A percentile compares a stretch with the other conserved stretches of the same genome.
Conservation (phyloP, 2,113 vertebrate genomes). For the Maccullochella peelii region DNA sequence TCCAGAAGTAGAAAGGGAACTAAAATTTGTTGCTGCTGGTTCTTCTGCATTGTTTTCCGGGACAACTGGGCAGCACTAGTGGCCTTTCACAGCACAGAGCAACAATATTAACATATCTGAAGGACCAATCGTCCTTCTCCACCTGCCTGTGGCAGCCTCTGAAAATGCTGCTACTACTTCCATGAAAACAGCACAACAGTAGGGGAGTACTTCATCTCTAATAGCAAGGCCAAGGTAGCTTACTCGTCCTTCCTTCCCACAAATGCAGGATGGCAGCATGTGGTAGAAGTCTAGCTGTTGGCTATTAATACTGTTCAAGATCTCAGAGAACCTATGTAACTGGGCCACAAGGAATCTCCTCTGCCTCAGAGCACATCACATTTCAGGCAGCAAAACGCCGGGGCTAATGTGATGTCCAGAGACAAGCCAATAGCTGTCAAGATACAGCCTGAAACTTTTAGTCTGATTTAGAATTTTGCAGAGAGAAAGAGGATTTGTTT, state of each 20-base stretch:
- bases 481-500: not conserved
- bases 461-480: not conserved
- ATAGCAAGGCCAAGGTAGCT: not conserved
- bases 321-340: slow-evolving; percentile 17
- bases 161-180: not conserved
- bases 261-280: not conserved
- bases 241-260: slow-evolving; percentile 17
- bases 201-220: not conserved
- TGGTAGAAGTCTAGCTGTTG: slow-evolving; percentile 19
- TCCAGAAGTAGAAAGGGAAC: not conserved
- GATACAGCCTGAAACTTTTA: not conserved
- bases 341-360: not conserved
- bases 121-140: not conserved
- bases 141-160: not conserved
- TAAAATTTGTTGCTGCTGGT: not conserved
- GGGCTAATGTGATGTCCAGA: slow-evolving; percentile 25
- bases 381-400: slow-evolving; percentile 13
- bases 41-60: not conserved
- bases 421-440: slow-evolving; percentile 44
- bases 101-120: not conserved
- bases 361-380: slow-evolving; percentile 9
- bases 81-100: not conserved
- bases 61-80: not conserved
- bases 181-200: not conserved
- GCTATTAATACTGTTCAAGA: slow-evolving; percentile 29